These are phyloP conservation scores for Scomber colias DNA, from an alignment of 2,113 vertebrate genomes.

Conservation along the genomic window DNA sequence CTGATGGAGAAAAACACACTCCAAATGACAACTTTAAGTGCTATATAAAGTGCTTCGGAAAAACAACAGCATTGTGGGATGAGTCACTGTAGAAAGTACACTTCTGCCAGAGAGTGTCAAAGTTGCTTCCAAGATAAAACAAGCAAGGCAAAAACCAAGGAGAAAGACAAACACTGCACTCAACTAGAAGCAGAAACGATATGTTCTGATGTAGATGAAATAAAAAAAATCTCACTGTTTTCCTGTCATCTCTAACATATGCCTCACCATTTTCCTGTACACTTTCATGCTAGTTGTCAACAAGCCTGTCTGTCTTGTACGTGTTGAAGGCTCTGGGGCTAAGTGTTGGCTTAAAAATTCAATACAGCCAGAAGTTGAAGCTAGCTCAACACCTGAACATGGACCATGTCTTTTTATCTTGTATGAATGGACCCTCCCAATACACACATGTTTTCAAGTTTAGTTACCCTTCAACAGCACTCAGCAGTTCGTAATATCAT, in stretches of 20 bases:
- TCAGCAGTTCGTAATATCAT: background rate
- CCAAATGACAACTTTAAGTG: slow-evolving; percentile 68
- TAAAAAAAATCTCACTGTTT: background rate
- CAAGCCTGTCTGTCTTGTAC: background rate
- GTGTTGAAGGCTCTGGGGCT: background rate
- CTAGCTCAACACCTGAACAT: background rate
- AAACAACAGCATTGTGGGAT: slow-evolving; percentile 63
- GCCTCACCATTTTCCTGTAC: background rate
- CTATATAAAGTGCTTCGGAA: slow-evolving; percentile 49
- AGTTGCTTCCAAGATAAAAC: slow-evolving; percentile 45
- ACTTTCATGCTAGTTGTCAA: background rate
- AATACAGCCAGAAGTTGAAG: background rate
- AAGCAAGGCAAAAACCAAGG: background rate
- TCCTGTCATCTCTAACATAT: background rate
- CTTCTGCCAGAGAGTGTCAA: slow-evolving; percentile 19
- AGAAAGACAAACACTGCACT: background rate
- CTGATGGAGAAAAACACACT: slow-evolving; percentile 25
- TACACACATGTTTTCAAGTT: slow-evolving; percentile 8
- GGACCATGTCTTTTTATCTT: background rate
- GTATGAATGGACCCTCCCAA: background rate
- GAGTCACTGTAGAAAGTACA: slow-evolving; percentile 49
- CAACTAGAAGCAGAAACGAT: background rate
- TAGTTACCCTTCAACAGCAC: slow-evolving; percentile 17
- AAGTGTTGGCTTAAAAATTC: slow-evolving; percentile 4
- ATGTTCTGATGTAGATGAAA: background rate